Base-by-base conservation (phyloP, 1,140 invertebrate species). In the Drosophila jambulina region DNA sequence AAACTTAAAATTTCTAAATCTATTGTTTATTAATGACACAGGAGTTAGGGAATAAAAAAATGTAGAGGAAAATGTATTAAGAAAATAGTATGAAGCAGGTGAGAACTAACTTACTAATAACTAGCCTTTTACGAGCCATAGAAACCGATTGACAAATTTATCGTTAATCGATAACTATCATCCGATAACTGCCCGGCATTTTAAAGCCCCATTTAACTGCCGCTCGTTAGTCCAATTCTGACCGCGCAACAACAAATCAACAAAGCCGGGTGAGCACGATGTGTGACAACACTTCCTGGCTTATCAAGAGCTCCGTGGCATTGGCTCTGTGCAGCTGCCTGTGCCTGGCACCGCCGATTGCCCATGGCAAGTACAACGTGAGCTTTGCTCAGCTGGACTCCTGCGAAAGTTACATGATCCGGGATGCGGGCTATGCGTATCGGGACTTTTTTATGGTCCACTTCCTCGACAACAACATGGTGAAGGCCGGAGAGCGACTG, bases 381-480 rank as follows among this genome's bases (percentile, higher is more conserved):
- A 86, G 63, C 29, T 75, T 90, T 45, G 69, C 78, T 13, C 72
- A 92, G 48, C 53, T 92, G 67, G 79, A 85, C 43, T 75, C 77
- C 15, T 92, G 91, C 63, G 59, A 88, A 23, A 84, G 58, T 36
- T 79, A 75, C 42, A 42, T n/a, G 3, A 75, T 90, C 32, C 38
- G 7, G 4, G 60, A 62, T 1, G 57, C 45, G n/a, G 82, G 79
- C n/a, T 92, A 92, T 65, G 74, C 54, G 7, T 92, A 92, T 34
- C 63, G 61, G 21, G 65, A 83, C 48, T 92, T 92, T 21, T 92
- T 82, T 23, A 74, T 78, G 49, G 57, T 92, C 1, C 71, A 74
- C 34, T 59, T 51, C 2, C 62, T 92, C 45, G 71, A 85, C 46
- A 91, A 92, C 45, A 91, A 91, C 40, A 90, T 79, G 36, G 40